phyloP scores from a whole-genome alignment of 2,888 invertebrate genomes.

The Drosophila siamana region DNA sequence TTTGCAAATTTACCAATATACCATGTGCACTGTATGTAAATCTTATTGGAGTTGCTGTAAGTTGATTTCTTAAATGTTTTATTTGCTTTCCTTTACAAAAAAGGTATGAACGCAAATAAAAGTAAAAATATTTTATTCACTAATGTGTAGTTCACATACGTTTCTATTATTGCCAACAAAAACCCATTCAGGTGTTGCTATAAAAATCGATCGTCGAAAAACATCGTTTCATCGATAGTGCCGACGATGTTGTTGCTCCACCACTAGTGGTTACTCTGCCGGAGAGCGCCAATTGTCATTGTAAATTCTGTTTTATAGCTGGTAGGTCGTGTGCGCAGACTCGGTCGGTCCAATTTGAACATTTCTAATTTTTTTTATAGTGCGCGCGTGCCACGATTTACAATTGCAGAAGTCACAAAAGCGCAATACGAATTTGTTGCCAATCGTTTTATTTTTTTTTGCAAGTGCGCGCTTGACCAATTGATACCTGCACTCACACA shows the following conservation, averaged over 20 bases:
- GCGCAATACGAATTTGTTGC: conserved; percentile 43
- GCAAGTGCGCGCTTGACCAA: conserved; percentile 47
- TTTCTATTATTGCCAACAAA: too few species aligned
- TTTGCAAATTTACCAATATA: neutral
- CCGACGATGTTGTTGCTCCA: neutral
- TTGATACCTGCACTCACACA: conserved; percentile 4
- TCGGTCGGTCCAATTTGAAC: conserved; percentile 52
- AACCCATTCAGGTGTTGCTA: conserved; percentile 10
- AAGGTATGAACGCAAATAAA: too few species aligned
- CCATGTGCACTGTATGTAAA: too few species aligned
- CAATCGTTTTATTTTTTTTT: conserved; percentile 52
- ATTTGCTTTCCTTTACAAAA: too few species aligned
- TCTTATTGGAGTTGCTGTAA: too few species aligned
- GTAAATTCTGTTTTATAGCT: conserved; percentile 54
- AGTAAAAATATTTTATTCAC: too few species aligned
- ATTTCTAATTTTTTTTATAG: conserved; percentile 45
- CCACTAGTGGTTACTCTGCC: neutral
- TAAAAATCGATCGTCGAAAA: neutral
- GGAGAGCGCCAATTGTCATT: conserved; percentile 37
- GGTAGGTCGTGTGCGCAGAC: conserved; percentile 59
- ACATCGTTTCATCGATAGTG: neutral
- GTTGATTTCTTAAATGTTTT: too few species aligned
- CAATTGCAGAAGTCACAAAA: conserved; percentile 52
- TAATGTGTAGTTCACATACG: too few species aligned
- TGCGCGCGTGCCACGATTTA: conserved; percentile 62